Evolutionary conservation across 37 sponge, comb jelly and placozoan genomes (phyloP).

Genomic region (Haliclona indistincta): DNA sequence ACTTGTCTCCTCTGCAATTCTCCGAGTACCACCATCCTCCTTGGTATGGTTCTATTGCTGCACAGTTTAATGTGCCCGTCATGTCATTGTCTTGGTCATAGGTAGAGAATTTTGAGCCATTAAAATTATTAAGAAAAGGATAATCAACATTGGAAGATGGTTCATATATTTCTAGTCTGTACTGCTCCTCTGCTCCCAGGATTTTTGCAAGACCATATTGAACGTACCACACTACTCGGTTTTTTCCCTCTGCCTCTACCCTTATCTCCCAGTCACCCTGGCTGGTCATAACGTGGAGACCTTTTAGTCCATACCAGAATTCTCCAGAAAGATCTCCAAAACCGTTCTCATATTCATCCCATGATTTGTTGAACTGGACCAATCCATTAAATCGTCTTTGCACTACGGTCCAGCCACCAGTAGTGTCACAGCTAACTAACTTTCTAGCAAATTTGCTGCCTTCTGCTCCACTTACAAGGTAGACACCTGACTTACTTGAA

Average conservation of each 20-base stretch:
- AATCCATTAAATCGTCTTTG: not conserved
- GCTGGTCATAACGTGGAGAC: slow-evolving; percentile 21
- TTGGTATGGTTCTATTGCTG: not conserved
- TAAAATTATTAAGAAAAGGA: slow-evolving; percentile 9
- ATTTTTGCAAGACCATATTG: slow-evolving; percentile 12
- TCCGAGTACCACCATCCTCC: slow-evolving; percentile 55
- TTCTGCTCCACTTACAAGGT: not conserved
- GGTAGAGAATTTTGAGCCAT: slow-evolving; percentile 7
- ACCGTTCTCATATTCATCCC: slow-evolving; percentile 52
- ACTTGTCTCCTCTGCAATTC: not conserved
- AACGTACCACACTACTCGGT: not conserved
- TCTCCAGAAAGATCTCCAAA: slow-evolving; percentile 43
- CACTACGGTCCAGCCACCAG: slow-evolving; percentile 40
- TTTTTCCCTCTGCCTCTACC: slow-evolving; percentile 16
- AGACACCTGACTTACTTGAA: not conserved
- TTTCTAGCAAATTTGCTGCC: slow-evolving; percentile 2
- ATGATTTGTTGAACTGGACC: slow-evolving; percentile 14
- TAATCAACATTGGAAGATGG: not conserved
- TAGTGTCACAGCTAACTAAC: slow-evolving; percentile 28
- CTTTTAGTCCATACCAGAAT: slow-evolving; percentile 58
- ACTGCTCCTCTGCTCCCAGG: not conserved
- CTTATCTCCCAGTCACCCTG: slow-evolving; percentile 25
- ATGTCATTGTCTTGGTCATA: not conserved
- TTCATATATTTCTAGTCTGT: slow-evolving; percentile 17
- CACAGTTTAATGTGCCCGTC: not conserved